Percentiles rank a stretch among this genome's conserved stretches.
Conservation (phyloP, 2,888 invertebrate genomes). For the Dastarcus helophoroides region DNA sequence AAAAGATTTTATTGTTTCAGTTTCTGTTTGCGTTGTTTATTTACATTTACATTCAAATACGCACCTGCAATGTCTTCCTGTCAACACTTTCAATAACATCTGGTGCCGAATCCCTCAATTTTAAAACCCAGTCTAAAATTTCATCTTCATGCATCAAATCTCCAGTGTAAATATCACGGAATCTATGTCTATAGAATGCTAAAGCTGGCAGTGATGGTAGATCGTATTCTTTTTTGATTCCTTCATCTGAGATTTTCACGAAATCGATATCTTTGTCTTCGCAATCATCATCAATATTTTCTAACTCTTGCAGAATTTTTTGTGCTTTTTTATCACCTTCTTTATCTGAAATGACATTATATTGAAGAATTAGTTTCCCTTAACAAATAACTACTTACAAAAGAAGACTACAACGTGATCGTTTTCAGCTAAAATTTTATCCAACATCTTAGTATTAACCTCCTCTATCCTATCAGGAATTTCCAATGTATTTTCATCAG, state of each 20-base stretch:
- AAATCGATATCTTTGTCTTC: slow-evolving; percentile 86
- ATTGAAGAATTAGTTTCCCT: too few species aligned
- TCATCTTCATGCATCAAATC: slow-evolving; percentile 87
- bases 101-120: slow-evolving; percentile 70
- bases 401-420: slow-evolving; percentile 87
- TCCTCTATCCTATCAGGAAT: slow-evolving; percentile 90
- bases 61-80: slow-evolving; percentile 68
- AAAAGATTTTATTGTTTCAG: too few species aligned
- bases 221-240: slow-evolving; percentile 80
- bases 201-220: slow-evolving; percentile 68
- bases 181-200: slow-evolving; percentile 78
- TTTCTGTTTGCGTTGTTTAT: too few species aligned
- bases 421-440: slow-evolving; percentile 77
- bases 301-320: slow-evolving; percentile 76
- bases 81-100: slow-evolving; percentile 88
- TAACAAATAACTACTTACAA: slow-evolving; percentile 54
- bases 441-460: slow-evolving; percentile 81
- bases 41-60: slow-evolving; percentile 13
- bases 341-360: slow-evolving; percentile 48
- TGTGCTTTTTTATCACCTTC: slow-evolving; percentile 84
- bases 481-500: slow-evolving; percentile 80
- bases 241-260: slow-evolving; percentile 82
- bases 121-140: slow-evolving; percentile 81
- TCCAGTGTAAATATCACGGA: slow-evolving; percentile 77
- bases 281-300: slow-evolving; percentile 88